Evolutionary conservation across 1,140 invertebrate species (phyloP).

Genomic region (Uloborus diversus): DNA sequence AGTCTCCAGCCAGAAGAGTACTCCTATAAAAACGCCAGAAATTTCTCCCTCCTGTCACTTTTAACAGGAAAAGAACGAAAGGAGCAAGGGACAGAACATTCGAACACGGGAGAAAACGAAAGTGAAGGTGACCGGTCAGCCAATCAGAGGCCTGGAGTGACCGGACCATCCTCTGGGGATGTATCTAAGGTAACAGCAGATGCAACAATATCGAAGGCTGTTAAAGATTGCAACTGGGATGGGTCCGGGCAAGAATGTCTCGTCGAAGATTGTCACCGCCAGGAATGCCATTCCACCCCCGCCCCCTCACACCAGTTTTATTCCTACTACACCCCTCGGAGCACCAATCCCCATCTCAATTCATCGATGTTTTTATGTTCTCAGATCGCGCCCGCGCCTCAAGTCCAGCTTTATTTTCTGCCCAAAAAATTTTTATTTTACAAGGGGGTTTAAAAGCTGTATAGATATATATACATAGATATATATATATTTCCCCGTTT

Average conservation of each 20-base stretch:
- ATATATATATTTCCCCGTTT: conserved; percentile 2
- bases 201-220: conserved; percentile 51
- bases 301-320: neutral
- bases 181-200: conserved; percentile 52
- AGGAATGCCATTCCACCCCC: conserved; percentile 25
- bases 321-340: neutral
- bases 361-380: conserved; percentile 40
- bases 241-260: conserved; percentile 22
- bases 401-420: neutral
- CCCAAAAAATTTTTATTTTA: neutral
- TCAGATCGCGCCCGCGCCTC: neutral
- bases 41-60: conserved; percentile 53
- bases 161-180: conserved; percentile 51
- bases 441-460: neutral
- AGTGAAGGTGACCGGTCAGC: conserved; percentile 31
- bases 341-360: conserved; percentile 41
- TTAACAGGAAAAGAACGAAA: neutral
- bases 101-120: conserved; percentile 15
- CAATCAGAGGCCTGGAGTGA: conserved; percentile 53
- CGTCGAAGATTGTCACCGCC: conserved; percentile 48
- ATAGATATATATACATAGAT: conserved; percentile 3
- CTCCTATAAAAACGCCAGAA: conserved; percentile 52
- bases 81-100: neutral
- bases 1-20: too few species aligned
- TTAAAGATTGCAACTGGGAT: conserved; percentile 38